phyloP scores from a whole-genome alignment of 1,140 invertebrate genomes.

The Apolygus lucorum region DNA sequence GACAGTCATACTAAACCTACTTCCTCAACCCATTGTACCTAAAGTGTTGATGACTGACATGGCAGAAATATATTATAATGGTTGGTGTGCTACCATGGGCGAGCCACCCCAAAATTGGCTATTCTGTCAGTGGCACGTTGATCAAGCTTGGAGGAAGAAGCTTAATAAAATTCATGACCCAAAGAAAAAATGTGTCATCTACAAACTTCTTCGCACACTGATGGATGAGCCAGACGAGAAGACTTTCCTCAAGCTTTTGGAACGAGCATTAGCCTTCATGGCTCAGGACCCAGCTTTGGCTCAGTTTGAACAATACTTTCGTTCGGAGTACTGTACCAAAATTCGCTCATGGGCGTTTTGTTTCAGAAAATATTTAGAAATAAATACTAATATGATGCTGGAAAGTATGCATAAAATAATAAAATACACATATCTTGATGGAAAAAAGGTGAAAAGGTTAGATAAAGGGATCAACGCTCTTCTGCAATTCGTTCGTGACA shows the following conservation, averaged over 20 bases:
- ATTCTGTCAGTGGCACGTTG: not conserved
- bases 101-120: not conserved
- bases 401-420: conserved; percentile 4
- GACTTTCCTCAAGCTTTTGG: not conserved
- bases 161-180: too few species aligned
- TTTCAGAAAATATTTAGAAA: not conserved
- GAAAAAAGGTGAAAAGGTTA: not conserved
- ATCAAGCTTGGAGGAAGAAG: too few species aligned
- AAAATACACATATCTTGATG: not conserved
- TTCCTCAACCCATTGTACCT: not conserved
- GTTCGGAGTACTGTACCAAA: not conserved
- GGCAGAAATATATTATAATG: not conserved
- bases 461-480: conserved; percentile 4
- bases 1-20: not conserved
- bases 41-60: not conserved
- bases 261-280: not conserved
- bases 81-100: not conserved
- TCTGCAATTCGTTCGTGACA: not conserved
- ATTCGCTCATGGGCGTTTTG: not conserved
- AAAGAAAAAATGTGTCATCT: too few species aligned
- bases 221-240: not conserved
- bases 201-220: too few species aligned
- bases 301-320: not conserved
- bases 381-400: not conserved
- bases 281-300: not conserved